Evolutionary conservation across 2,113 vertebrate genomes (phyloP).

Genomic region (Gymnobelideus leadbeateri): DNA sequence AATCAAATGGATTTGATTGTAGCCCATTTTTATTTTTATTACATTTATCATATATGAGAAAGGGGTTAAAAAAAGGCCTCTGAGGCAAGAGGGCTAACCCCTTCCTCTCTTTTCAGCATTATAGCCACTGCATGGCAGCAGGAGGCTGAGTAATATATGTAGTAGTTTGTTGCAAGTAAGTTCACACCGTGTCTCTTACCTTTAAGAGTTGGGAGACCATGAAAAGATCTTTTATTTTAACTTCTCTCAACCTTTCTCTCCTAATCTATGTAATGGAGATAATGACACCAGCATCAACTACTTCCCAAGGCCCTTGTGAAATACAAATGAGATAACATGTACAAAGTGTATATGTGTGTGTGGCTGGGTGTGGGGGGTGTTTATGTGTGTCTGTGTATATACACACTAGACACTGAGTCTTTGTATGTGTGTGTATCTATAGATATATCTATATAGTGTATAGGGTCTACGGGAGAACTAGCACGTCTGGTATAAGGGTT

Average conservation of each 20-base stretch:
- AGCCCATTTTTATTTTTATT: constrained; percentile 47
- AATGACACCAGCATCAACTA: neutral
- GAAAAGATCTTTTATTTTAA: neutral
- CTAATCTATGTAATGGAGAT: neutral
- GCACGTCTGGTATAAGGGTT: neutral
- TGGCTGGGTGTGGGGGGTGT: no score
- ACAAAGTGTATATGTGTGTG: neutral
- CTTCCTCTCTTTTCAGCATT: neutral
- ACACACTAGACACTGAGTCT: neutral
- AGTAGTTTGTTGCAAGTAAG: neutral
- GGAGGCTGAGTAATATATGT: neutral
- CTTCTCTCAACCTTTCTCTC: neutral
- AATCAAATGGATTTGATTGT: constrained; percentile 46
- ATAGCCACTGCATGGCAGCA: neutral
- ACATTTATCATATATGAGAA: constrained; percentile 43
- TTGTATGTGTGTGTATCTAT: neutral
- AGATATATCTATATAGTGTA: neutral
- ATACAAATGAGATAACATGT: neutral
- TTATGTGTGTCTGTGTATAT: neutral
- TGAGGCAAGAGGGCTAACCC: neutral
- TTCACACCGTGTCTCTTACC: neutral
- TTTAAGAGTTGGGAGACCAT: neutral
- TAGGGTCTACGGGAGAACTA: neutral
- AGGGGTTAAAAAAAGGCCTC: constrained; percentile 11
- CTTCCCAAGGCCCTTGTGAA: neutral